Conservation (phyloP, 2,113 vertebrate species). For the Eupsittula cactorum region DNA sequence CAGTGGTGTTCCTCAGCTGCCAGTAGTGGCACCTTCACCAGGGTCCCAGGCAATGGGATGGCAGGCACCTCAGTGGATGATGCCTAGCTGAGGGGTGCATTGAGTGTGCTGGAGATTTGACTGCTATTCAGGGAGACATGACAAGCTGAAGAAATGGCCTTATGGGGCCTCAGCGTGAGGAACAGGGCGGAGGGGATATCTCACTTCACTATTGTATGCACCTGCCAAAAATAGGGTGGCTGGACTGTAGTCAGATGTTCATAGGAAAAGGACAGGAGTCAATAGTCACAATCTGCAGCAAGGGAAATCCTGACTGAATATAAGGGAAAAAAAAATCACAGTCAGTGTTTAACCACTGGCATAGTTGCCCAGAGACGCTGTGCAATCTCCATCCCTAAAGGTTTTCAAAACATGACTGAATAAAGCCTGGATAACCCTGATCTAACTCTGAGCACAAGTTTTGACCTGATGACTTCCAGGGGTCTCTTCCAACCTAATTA, state of each 20-base stretch:
- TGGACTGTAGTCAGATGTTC: neutral
- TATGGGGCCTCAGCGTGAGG: neutral
- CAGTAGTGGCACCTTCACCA: neutral
- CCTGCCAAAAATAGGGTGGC: neutral
- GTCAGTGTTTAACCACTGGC: neutral
- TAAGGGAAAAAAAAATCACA: neutral
- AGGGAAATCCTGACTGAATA: neutral
- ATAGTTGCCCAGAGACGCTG: neutral
- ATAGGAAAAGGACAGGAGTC: neutral
- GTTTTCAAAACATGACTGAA: constrained; percentile 30
- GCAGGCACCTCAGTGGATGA: neutral
- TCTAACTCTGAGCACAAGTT: neutral
- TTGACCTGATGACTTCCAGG: constrained; percentile 35
- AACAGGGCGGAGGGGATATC: neutral
- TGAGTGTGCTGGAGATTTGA: neutral
- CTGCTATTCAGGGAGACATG: neutral
- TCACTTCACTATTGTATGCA: neutral
- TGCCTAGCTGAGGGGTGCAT: neutral
- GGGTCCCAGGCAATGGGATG: neutral
- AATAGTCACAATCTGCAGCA: neutral
- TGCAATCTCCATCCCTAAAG: neutral
- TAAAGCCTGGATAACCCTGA: neutral
- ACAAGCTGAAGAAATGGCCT: neutral
- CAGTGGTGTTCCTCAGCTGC: neutral
- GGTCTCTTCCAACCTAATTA: constrained; percentile 16